These are phyloP conservation scores for Dendroctonus valens DNA, from an alignment of 1,140 invertebrate genomes.

Conservation along the genomic window DNA sequence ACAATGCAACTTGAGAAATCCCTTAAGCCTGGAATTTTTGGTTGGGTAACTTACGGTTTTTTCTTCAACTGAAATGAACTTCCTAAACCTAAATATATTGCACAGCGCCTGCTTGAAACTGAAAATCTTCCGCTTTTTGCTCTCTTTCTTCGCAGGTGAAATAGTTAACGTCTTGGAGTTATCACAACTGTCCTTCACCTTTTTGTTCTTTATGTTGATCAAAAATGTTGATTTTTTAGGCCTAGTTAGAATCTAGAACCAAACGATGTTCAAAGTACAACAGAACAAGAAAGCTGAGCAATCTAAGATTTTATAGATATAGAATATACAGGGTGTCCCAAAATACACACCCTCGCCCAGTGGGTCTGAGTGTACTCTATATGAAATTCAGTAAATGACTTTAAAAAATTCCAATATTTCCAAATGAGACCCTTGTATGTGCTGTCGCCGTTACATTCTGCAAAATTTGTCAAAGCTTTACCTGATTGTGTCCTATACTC, in stretches of 20 bases:
- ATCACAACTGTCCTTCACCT: constrained; percentile 60
- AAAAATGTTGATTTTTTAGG: constrained; percentile 63
- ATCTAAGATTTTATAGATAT: too few species aligned
- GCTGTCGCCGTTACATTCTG: too few species aligned
- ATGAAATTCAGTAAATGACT: too few species aligned
- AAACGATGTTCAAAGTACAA: background rate
- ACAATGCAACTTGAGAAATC: too few species aligned
- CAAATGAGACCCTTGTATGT: too few species aligned
- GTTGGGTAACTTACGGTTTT: constrained; percentile 22
- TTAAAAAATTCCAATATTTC: too few species aligned
- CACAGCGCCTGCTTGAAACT: constrained; percentile 82
- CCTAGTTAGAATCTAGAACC: constrained; percentile 40
- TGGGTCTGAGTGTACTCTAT: too few species aligned
- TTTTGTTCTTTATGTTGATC: constrained; percentile 64
- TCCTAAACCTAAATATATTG: constrained; percentile 75
- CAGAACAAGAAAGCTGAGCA: background rate
- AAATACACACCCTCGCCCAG: background rate
- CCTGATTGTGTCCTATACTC: constrained; percentile 14
- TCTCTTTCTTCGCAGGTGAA: constrained; percentile 52
- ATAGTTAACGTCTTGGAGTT: constrained; percentile 40
- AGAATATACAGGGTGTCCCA: too few species aligned
- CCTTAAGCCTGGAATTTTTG: too few species aligned
- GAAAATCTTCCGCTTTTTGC: constrained; percentile 65
- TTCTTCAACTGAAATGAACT: constrained; percentile 54
- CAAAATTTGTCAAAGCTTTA: background rate